Evolutionary conservation across 2,797 vertebrate genomes (phyloP).

Genomic region (Darevskia nairensis): DNA sequence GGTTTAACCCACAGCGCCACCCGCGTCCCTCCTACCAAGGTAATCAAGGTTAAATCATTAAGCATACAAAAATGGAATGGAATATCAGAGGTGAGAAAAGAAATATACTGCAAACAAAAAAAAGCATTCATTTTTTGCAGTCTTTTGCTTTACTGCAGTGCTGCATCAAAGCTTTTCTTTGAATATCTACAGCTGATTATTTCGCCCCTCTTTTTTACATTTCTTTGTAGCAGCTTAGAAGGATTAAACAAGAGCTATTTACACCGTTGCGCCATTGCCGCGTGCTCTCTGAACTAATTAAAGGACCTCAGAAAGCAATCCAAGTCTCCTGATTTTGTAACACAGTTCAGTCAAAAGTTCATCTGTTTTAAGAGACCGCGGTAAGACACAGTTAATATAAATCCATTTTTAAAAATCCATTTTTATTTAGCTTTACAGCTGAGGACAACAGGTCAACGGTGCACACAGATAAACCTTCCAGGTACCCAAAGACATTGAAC

Average conservation of each 20-base stretch:
- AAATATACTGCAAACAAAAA: background rate
- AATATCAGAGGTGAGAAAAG: background rate
- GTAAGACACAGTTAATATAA: conserved; percentile 21
- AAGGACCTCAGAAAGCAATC: conserved; percentile 1
- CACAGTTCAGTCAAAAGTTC: conserved; percentile 1
- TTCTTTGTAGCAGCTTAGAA: background rate
- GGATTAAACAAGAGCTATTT: conserved; percentile 4
- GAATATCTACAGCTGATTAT: background rate
- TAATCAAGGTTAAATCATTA: background rate
- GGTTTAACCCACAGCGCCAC: too few species aligned
- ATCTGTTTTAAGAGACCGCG: conserved; percentile 16
- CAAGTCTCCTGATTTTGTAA: background rate
- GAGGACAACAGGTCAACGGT: background rate
- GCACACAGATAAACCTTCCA: conserved; percentile 7
- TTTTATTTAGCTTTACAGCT: conserved; percentile 13
- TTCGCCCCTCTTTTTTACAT: background rate
- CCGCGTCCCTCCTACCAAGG: background rate
- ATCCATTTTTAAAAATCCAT: conserved; percentile 41
- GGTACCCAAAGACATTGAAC: background rate
- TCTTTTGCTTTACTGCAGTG: background rate
- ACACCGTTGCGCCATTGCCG: conserved; percentile 2
- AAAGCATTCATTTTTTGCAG: background rate
- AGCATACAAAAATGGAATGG: background rate
- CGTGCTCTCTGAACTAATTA: conserved; percentile 23
- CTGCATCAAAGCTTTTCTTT: background rate